Base-by-base conservation (phyloP, 2,888 invertebrate genomes). In the Brenthis daphne region DNA sequence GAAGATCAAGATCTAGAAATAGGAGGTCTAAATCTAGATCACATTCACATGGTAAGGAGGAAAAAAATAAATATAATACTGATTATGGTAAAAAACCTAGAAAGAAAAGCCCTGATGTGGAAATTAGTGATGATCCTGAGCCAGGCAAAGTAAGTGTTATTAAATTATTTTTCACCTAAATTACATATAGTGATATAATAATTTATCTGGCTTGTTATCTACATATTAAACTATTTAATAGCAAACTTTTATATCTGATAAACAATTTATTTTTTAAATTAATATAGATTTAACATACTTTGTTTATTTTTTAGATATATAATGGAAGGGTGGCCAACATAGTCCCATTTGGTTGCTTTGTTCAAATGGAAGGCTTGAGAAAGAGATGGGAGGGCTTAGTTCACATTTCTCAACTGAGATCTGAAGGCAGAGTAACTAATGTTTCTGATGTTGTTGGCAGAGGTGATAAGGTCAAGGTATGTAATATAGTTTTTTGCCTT, bases 311-410 rank as follows among this genome's bases (percentile, higher is more conserved):
- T 67, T 86, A 96, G 94, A 98, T 99, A 76, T 99, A 99, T 84
- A 94, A 94, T 73, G 99, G 99, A 0, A 96, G 97, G 87, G 98
- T 99, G 0, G 97, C 98, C 0, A 99, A 98, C 80, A 97, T 99
- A 75, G 98, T 99, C 65, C 96, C 97, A n/a, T 99, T 99, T 89
- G 99, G 99, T 1, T 99, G 99, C 84, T 99, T 99, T 86, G 98
- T 99, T 0, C 98, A 99, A 88, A 92, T 99, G 29, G 98, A 99
- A 81, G 98, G 99, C 0, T 92, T 99, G 60, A 94, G 95, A 61
- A 96, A 97, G 76, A 94, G 96, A 56, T 97, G 97, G 95, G 99
- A 99, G 86, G 99, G 99, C 0, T 93, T 99, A 0, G 99, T 99
- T 1, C 99, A 99, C 83, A 99, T 99, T 79, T 99, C 99, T 0